Base-by-base conservation (phyloP, 2,888 invertebrate species). In the Pimpla rufipes region DNA sequence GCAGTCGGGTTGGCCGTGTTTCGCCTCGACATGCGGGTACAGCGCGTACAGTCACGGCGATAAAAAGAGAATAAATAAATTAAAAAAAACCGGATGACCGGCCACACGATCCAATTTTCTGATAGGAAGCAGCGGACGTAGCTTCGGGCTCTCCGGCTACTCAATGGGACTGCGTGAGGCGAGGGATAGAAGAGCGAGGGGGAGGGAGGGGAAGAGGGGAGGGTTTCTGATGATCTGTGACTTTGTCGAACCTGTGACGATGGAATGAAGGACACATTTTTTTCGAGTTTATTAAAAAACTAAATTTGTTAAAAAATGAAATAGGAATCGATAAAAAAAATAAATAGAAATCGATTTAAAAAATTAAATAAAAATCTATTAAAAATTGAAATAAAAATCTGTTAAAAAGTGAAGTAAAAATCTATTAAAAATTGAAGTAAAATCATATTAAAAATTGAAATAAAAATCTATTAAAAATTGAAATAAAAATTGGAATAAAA, bases 101-200 rank as follows among this genome's bases (percentile, higher is more conserved):
- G 62, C 75, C 84, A 80, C 74, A 88, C 88, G 90, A 91, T 91
- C 88, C 89, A 90, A 89, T 90, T 91, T 90, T 91, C 90, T 90
- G 90, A 91, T 91, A 86, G 81, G 85, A 29, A 67, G 13, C 13
- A 45, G 45, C 29, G 40, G 42, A 8, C 40, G 11, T 16, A 37
- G 37, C 42, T 47, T 35, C 35, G 45, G 35, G 16, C 5, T 59
- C n/a, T n/a, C n/a, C 47, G 18, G 16, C 45, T 40, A 5, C 47
- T 40, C 10, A 57, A 52, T 76, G 42, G 18, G 74, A 50, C 37
- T 18, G 23, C 11, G 23, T 21, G n/a, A 7, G 16, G 47, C 35
- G 45, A 16, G 29, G n/a, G 29, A 3, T 7, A 21, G 23, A 55
- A 40, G 70, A 21, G 55, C 29, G 8, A 42, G n/a, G 21, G 42